Base-by-base conservation (phyloP, 2,113 vertebrate genomes). In the Clarias gariepinus region DNA sequence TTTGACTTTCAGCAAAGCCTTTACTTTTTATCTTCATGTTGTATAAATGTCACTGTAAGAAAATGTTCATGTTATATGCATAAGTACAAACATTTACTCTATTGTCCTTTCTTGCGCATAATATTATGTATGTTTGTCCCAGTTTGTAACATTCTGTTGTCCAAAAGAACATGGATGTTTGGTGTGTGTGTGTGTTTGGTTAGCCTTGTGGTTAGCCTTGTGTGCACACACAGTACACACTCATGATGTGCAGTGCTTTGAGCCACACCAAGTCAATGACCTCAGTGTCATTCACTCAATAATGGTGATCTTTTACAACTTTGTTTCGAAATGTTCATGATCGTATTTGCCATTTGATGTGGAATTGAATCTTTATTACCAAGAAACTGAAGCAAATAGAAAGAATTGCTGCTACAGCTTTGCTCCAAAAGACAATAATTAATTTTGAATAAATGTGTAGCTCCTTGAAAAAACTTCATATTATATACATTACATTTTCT, bases 151-250 rank as follows among this genome's bases (percentile, higher is more conserved):
- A 0, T 18, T 53, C 53, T 36, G 25, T 13, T 8, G 41, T 71
- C 23, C 58, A 33, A 60, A 84, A 90, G 91, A 89, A 89, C 87
- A 64, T 90, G 90, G 57, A 36, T 69, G 36, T 53, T 47, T 82
- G 3, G 33, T 76, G 11, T 55, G 57, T 81, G 91, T 91, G 91
- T 90, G 90, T 92, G 88, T 93, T 94, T 94, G 90, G 74, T 88
- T 89, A 91, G 91, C 87, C 87, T 91, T 18, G 82, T 21, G 52
- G 15, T 53, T 90, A 83, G 88, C 71, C 55, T 85, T 88, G 89
- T 85, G 47, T 85, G 41, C 83, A 76, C 85, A 82, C 74, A 69
- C 63, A 58, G 77, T 71, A 93, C 92, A 90, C 73, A 36, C 57
- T 77, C 81, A 71, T 73, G 15, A 10, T 53, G 78, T 30, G 82